Percentiles rank a stretch among this genome's conserved stretches.
These are phyloP conservation scores for Mungos mungo DNA, from an alignment of 2,113 vertebrate genomes.

Conservation along the genomic window DNA sequence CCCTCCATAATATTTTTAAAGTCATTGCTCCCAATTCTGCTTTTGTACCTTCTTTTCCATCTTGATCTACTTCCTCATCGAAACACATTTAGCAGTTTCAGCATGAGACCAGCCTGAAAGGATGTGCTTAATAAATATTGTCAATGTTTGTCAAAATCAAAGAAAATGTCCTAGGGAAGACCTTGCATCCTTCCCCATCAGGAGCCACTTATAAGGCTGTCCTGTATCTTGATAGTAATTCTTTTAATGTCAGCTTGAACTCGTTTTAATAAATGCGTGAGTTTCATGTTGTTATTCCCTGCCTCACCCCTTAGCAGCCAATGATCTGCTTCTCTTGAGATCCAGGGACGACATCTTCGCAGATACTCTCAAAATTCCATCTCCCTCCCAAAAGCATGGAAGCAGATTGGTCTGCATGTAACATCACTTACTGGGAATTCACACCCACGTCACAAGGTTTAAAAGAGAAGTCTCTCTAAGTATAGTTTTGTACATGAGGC, in stretches of 20 bases:
- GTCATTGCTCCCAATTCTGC: neutral
- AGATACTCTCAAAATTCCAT: neutral
- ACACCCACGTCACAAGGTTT: neutral
- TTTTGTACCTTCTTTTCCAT: neutral
- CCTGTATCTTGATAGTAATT: neutral
- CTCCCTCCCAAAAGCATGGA: neutral
- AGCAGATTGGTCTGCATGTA: neutral
- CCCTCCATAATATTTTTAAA: neutral
- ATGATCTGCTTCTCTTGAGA: neutral
- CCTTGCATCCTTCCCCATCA: neutral
- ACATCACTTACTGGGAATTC: neutral
- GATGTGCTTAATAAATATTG: conserved; percentile 56
- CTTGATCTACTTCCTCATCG: neutral
- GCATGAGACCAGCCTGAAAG: neutral
- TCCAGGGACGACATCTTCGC: neutral
- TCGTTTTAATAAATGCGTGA: conserved; percentile 2
- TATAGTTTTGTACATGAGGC: neutral
- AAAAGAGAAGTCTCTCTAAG: neutral
- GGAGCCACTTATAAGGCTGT: neutral
- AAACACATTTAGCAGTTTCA: conserved; percentile 32
- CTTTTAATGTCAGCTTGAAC: neutral
- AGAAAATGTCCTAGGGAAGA: conserved; percentile 30
- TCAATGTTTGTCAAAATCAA: conserved; percentile 56
- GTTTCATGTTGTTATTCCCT: neutral
- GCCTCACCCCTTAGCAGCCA: neutral